Conservation (phyloP, 2,888 invertebrate species). For the Heliconius cydno region DNA sequence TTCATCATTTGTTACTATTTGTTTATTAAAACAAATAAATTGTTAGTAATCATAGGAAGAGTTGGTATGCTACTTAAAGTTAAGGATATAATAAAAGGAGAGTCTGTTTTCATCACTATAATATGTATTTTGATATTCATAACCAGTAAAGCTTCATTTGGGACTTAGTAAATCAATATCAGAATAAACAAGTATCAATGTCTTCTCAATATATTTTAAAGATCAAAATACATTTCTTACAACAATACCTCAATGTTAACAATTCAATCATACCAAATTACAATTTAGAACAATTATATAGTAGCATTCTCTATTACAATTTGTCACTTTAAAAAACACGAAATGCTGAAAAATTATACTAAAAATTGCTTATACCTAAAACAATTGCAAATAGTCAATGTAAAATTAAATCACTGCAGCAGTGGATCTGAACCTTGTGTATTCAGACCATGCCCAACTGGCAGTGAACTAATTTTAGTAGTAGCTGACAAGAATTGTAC, state of each 20-base stretch:
- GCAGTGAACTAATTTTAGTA: slow-evolving; percentile 60
- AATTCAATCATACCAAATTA: slow-evolving; percentile 79
- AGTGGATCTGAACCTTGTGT: neutral
- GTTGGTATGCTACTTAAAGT: neutral
- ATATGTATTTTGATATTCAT: slow-evolving; percentile 22
- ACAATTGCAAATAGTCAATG: slow-evolving; percentile 52
- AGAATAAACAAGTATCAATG: slow-evolving; percentile 58
- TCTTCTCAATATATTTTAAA: slow-evolving; percentile 79
- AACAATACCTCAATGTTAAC: slow-evolving; percentile 70
- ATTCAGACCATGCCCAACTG: slow-evolving; percentile 43
- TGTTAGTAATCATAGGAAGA: neutral
- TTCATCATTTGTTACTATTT: neutral
- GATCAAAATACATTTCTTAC: slow-evolving; percentile 82
- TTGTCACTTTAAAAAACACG: slow-evolving; percentile 70
- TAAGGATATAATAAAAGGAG: slow-evolving; percentile 5
- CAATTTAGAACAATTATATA: slow-evolving; percentile 68
- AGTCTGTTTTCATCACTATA: slow-evolving; percentile 10
- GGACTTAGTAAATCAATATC: slow-evolving; percentile 40
- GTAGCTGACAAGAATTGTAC: slow-evolving; percentile 50
- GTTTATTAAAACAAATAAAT: neutral
- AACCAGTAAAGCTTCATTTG: slow-evolving; percentile 8
- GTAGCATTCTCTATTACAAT: slow-evolving; percentile 61
- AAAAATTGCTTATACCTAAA: slow-evolving; percentile 68
- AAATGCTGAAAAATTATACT: slow-evolving; percentile 70
- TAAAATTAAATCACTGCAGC: slow-evolving; percentile 61